Evolutionary conservation across 2,888 invertebrate species (phyloP).

Genomic region (Zaprionus lineosus): DNA sequence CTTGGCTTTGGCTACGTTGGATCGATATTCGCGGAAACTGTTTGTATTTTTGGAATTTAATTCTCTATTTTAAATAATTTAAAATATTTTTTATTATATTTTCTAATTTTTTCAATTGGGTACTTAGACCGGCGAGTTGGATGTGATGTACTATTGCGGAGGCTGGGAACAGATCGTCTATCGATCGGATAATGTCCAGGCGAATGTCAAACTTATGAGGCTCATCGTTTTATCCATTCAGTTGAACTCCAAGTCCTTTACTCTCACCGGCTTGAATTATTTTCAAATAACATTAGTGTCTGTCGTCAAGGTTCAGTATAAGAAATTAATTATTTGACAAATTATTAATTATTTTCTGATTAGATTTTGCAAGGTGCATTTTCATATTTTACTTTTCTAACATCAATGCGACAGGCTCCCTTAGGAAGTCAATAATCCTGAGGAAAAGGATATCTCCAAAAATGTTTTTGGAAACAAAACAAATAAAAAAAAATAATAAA

Average conservation of each 20-base stretch:
- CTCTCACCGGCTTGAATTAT: conserved; percentile 64
- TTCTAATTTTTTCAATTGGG: neutral
- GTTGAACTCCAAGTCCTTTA: conserved; percentile 58
- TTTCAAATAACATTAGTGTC: conserved; percentile 60
- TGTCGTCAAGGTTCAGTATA: conserved; percentile 63
- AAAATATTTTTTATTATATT: neutral
- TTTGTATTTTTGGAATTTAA: conserved; percentile 7
- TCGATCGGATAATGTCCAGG: conserved; percentile 43
- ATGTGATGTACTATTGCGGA: conserved; percentile 65
- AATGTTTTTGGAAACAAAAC: no score
- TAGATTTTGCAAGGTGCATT: conserved; percentile 69
- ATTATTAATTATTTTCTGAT: neutral
- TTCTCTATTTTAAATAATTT: neutral
- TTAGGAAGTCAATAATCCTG: no score
- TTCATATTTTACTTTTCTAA: conserved; percentile 73
- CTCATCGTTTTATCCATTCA: conserved; percentile 55
- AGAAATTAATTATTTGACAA: neutral
- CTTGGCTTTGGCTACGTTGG: conserved; percentile 60
- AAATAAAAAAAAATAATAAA: no score
- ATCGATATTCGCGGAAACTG: conserved; percentile 62
- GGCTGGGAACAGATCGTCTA: conserved; percentile 66
- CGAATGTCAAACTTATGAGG: conserved; percentile 67
- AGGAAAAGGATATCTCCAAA: no score
- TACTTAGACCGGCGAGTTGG: conserved; percentile 61
- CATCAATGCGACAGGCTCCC: conserved; percentile 64